phyloP scores from a whole-genome alignment of 2,888 invertebrate genomes.

The Callosobruchus maculatus region DNA sequence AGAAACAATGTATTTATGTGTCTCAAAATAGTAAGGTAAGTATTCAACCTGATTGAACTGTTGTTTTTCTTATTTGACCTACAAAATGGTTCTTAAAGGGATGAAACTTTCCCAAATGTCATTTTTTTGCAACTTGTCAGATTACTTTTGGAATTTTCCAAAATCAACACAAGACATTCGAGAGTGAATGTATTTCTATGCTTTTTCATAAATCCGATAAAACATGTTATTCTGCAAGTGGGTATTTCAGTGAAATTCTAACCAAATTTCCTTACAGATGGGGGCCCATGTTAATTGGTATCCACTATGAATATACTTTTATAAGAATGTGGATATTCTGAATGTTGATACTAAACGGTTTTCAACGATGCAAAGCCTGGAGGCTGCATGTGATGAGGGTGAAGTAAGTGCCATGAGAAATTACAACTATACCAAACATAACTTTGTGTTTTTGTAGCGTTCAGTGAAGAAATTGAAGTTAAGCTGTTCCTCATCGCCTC shows the following conservation, averaged over 20 bases:
- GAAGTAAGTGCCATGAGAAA: conserved; percentile 51
- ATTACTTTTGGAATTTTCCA: conserved; percentile 21
- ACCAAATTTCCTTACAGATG: not conserved
- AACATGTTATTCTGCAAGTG: not conserved
- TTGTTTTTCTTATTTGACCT: conserved; percentile 28
- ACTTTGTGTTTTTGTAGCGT: conserved; percentile 28
- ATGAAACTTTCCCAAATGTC: conserved; percentile 28
- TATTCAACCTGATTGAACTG: conserved; percentile 15
- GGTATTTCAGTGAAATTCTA: not conserved
- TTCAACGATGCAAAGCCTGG: conserved; percentile 64
- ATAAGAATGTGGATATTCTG: conserved; percentile 30
- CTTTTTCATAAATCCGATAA: not conserved
- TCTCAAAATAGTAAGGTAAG: conserved; percentile 33
- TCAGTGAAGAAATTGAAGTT: conserved; percentile 43
- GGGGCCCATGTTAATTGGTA: not conserved
- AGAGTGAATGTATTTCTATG: not conserved
- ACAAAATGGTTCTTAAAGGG: conserved; percentile 29
- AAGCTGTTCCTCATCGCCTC: conserved; percentile 42
- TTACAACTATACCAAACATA: not conserved
- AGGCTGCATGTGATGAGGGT: conserved; percentile 64
- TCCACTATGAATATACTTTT: not conserved
- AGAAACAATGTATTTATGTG: conserved; percentile 31
- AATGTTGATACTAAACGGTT: conserved; percentile 47
- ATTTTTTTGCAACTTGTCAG: conserved; percentile 40
- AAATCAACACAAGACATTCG: not conserved